A percentile compares a stretch with the other conserved stretches of the same genome.
phyloP scores from a whole-genome alignment of 2,113 vertebrate genomes.

The Mola mola region DNA sequence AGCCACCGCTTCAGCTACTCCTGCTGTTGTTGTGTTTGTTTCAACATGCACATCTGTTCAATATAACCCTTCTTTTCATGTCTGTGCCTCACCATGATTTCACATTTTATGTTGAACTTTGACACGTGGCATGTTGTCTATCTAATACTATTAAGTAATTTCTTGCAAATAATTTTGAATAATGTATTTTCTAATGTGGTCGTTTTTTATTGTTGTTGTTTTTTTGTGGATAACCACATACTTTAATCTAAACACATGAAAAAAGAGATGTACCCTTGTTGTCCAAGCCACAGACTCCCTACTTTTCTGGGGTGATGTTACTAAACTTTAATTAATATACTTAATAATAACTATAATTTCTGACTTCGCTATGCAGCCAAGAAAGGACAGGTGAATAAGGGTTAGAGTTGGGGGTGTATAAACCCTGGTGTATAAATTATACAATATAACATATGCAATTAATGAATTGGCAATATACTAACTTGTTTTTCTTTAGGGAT shows the following conservation, averaged over 20 bases:
- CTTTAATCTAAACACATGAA: no score
- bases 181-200: background rate
- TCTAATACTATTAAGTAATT: no score
- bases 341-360: no score
- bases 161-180: background rate
- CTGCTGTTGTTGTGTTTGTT: constrained; percentile 17
- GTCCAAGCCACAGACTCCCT: background rate
- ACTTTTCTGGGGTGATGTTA: background rate
- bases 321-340: background rate
- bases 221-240: background rate
- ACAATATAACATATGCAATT: background rate
- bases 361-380: background rate
- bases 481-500: background rate
- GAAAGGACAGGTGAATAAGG: no score
- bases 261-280: background rate
- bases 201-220: background rate
- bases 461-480: background rate
- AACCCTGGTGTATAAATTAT: constrained; percentile 1
- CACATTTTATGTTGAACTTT: constrained; percentile 19
- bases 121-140: no score
- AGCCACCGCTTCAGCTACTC: no score
- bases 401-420: no score
- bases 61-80: background rate
- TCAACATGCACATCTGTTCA: background rate
- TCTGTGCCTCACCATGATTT: constrained; percentile 9